phyloP scores from a whole-genome alignment of 1,140 invertebrate genomes.

The Drosophila virilis region DNA sequence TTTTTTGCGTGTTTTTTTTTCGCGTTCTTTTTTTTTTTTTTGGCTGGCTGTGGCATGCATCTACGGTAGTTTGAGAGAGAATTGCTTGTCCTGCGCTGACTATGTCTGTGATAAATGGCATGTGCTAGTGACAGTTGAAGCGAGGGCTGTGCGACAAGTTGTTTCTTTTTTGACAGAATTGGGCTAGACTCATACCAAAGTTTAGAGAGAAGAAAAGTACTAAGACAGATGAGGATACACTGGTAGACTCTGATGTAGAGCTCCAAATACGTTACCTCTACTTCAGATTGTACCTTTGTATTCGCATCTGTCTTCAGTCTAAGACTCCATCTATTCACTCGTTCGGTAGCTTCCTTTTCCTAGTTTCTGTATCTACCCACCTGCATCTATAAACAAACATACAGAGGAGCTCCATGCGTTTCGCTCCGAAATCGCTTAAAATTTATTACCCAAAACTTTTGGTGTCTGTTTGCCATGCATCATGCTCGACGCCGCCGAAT shows the following conservation, averaged over 20 bases:
- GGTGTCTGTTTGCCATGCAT: constrained; percentile 75
- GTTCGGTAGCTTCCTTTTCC: not conserved
- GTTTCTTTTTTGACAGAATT: not conserved
- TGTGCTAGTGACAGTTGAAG: constrained; percentile 39
- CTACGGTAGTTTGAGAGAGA: constrained; percentile 29
- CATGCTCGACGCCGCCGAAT: constrained; percentile 47
- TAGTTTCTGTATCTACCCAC: not conserved
- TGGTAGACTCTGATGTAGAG: too few species aligned
- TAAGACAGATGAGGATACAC: not conserved
- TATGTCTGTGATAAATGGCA: constrained; percentile 63
- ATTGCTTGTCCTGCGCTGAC: constrained; percentile 38
- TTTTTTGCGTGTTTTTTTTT: constrained; percentile 9
- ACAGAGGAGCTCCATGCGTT: constrained; percentile 38
- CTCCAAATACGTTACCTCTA: too few species aligned
- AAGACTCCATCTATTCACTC: too few species aligned
- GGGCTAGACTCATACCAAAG: not conserved
- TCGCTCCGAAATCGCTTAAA: constrained; percentile 70
- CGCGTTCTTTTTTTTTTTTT: not conserved
- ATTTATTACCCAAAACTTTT: constrained; percentile 79
- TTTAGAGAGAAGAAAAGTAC: not conserved
- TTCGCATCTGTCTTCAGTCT: not conserved
- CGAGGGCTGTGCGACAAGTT: constrained; percentile 56
- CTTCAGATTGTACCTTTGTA: too few species aligned
- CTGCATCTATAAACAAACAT: constrained; percentile 16
- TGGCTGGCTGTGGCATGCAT: constrained; percentile 34